Conservation (phyloP, 2,888 invertebrate genomes). For the Chrysotoxum bicinctum region DNA sequence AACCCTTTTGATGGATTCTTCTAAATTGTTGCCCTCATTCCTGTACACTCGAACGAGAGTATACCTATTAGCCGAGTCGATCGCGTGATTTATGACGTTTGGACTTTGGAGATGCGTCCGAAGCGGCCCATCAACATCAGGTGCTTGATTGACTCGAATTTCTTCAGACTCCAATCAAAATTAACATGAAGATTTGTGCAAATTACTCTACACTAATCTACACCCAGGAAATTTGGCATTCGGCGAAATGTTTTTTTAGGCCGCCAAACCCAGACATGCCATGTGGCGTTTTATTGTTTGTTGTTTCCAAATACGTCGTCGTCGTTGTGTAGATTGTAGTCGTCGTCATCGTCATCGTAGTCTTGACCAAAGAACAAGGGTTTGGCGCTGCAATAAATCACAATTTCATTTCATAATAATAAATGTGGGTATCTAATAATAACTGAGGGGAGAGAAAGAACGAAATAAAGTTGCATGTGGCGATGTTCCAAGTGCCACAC, state of each 20-base stretch:
- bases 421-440: slow-evolving; percentile 47
- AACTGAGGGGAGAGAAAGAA: slow-evolving; percentile 1
- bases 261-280: slow-evolving; percentile 56
- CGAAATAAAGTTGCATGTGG: slow-evolving; percentile 62
- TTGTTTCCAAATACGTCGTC: slow-evolving; percentile 7
- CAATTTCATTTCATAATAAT: slow-evolving; percentile 68
- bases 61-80: slow-evolving; percentile 46
- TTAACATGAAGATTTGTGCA: slow-evolving; percentile 40
- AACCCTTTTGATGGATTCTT: slow-evolving; percentile 36
- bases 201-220: neutral
- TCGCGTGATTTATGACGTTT: slow-evolving; percentile 69
- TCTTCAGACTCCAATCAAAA: slow-evolving; percentile 7
- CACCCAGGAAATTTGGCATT: slow-evolving; percentile 25
- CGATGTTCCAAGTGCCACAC: slow-evolving; percentile 51
- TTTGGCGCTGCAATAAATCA: slow-evolving; percentile 71
- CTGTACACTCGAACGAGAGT: neutral
- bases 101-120: slow-evolving; percentile 9
- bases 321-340: neutral
- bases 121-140: slow-evolving; percentile 58
- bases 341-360: neutral
- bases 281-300: slow-evolving; percentile 68
- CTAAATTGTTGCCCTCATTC: slow-evolving; percentile 29
- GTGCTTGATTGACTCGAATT: slow-evolving; percentile 67
- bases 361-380: slow-evolving; percentile 55
- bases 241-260: slow-evolving; percentile 11